phyloP scores from a whole-genome alignment of 1,140 invertebrate species.

The Cyclina sinensis region DNA sequence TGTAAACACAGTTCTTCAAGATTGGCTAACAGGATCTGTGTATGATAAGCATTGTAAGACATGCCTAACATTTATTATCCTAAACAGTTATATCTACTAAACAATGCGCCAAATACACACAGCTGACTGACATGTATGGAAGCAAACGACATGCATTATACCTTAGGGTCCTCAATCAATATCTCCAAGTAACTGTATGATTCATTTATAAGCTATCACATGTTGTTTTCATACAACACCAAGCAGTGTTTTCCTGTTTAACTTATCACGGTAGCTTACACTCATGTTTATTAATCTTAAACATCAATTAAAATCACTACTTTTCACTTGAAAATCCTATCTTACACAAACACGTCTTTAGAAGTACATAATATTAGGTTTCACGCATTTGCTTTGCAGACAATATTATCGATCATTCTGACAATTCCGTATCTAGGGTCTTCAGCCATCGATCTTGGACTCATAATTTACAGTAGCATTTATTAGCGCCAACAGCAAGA shows the following conservation, averaged over 20 bases:
- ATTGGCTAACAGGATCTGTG: too few relatives aligned
- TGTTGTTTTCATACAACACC: not conserved
- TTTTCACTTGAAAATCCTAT: not conserved
- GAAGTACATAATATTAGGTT: not conserved
- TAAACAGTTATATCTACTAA: too few relatives aligned
- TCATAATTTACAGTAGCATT: not conserved
- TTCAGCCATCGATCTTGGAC: not conserved
- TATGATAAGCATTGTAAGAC: too few relatives aligned
- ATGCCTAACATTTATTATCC: too few relatives aligned
- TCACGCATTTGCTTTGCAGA: conserved; percentile 6
- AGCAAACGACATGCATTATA: not conserved
- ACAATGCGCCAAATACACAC: too few relatives aligned
- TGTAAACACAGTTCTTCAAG: too few relatives aligned
- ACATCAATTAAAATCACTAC: not conserved
- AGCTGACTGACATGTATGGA: too few relatives aligned
- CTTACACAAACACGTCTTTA: not conserved
- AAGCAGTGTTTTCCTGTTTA: not conserved
- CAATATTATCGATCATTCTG: not conserved
- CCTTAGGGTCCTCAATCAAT: not conserved
- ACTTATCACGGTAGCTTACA: conserved; percentile 1
- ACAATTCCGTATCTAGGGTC: not conserved
- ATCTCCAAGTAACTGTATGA: too few relatives aligned
- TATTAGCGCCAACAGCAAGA: too few relatives aligned
- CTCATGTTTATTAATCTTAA: not conserved
- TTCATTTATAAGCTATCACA: not conserved